Evolutionary conservation across 2,797 vertebrate species (phyloP), one percentile per base, ranked within the genome.

Genomic region (Bufotes viridis): DNA sequence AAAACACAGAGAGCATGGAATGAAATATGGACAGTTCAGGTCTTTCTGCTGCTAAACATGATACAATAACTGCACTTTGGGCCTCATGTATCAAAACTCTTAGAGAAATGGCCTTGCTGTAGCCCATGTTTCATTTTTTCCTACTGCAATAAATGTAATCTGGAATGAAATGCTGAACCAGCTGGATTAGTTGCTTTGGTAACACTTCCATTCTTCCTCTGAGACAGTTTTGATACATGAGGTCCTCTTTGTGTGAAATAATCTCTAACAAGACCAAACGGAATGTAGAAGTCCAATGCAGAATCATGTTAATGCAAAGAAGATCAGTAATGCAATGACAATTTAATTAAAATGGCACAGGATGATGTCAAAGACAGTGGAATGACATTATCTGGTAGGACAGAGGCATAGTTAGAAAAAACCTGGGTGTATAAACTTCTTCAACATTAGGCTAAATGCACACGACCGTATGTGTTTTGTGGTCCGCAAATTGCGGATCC

Each of bases 211-310:
- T 13, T 53, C 11, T 22, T 75, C 17, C 75, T 78, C 75, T 24
- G 20, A 76, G 42, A 53, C 49, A 76, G 74, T 24, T 76, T 76
- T 76, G 22, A 78, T 78, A 55, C 22, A 78, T 55, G 12, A 78
- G 20, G 5, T 14, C 75, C 13, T 78, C 24, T 78, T 22, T 14
- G 22, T 55, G 24, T 55, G 51, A 24, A 78, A 78, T 24, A 78
- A 78, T 78, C 11, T 15, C 22, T n/a, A 53, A 9, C 70, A 74
- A 74, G 70, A 42, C 18, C 17, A 60, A 20, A 55, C 55, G 75
- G 51, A n/a, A 55, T 51, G 4, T 78, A 24, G 75, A 24, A 7
- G 20, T 42, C 20, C 29, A n/a, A 75, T 20, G 51, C 42, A n/a
- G 13, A 75, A n/a, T n/a, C 18, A 22, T 49, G 20, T 42, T 49